Evolutionary conservation across 2,797 vertebrate genomes (phyloP).

Genomic region (Acanthurus leucopareius): DNA sequence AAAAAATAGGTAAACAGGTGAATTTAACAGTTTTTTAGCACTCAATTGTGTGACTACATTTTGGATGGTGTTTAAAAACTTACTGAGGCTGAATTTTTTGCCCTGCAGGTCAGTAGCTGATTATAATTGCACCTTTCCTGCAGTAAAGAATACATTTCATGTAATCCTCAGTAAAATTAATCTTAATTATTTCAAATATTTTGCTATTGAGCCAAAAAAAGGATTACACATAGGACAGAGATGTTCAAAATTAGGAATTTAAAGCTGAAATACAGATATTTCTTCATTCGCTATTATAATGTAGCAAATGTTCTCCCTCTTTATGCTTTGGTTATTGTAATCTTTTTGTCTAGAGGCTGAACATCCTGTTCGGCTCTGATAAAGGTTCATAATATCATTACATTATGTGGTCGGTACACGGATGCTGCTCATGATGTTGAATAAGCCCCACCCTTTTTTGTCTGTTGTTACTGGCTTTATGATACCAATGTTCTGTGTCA

Average conservation of each 20-base stretch:
- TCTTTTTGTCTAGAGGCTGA: slow-evolving; percentile 9
- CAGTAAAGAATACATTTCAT: no score
- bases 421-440: slow-evolving; percentile 12
- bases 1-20: neutral
- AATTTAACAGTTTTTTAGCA: neutral
- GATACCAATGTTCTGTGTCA: neutral
- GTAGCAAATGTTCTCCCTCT: neutral
- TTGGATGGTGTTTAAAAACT: no score
- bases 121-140: neutral
- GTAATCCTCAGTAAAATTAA: no score
- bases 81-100: neutral
- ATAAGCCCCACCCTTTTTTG: slow-evolving; percentile 14
- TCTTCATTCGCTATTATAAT: neutral
- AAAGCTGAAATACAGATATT: neutral
- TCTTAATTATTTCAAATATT: no score
- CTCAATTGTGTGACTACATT: no score
- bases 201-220: no score
- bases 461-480: slow-evolving; percentile 3
- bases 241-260: no score
- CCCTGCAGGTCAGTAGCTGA: neutral
- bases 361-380: slow-evolving; percentile 4
- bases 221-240: no score
- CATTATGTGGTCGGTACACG: neutral
- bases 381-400: slow-evolving; percentile 13
- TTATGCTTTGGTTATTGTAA: neutral